Conservation (phyloP, 2,797 vertebrate genomes). For the Eptatretus atami region DNA sequence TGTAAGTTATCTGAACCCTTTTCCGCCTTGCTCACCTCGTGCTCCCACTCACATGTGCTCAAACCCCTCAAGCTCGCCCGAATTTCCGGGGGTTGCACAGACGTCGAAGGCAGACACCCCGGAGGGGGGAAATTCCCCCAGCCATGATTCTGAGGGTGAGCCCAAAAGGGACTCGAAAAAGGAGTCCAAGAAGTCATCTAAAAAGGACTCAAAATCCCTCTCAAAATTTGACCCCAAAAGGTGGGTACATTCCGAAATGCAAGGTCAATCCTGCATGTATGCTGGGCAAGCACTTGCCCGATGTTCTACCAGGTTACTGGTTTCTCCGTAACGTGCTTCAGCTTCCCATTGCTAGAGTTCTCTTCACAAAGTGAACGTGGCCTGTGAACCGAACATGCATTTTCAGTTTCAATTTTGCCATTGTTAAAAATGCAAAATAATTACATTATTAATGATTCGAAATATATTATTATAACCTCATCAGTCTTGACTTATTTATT, state of each 20-base stretch:
- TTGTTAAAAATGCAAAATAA: too few species aligned
- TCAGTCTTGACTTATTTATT: too few species aligned
- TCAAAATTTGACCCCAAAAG: constrained; percentile 32
- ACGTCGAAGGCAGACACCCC: constrained; percentile 21
- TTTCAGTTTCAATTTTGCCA: too few species aligned
- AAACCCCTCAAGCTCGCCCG: constrained; percentile 28
- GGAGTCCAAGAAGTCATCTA: constrained; percentile 45
- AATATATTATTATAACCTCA: too few species aligned
- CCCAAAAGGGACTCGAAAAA: constrained; percentile 51
- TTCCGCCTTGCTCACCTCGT: constrained; percentile 26
- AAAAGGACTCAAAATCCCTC: constrained; percentile 38
- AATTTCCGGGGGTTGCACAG: constrained; percentile 33
- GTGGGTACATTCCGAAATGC: constrained; percentile 21
- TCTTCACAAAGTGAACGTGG: too few species aligned
- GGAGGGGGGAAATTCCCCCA: constrained; percentile 22
- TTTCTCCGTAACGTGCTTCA: too few species aligned
- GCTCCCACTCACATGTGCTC: constrained; percentile 16
- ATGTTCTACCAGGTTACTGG: too few species aligned
- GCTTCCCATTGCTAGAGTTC: too few species aligned
- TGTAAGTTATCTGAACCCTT: constrained; percentile 23
- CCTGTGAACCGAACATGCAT: too few species aligned
- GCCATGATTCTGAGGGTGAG: constrained; percentile 21
- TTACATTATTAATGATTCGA: too few species aligned
- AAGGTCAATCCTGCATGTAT: too few species aligned
- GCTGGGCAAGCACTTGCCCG: too few species aligned